Evolutionary conservation across 2,113 vertebrate genomes (phyloP), one percentile per base, ranked within the genome.

Genomic region (Macaca nemestrina): DNA sequence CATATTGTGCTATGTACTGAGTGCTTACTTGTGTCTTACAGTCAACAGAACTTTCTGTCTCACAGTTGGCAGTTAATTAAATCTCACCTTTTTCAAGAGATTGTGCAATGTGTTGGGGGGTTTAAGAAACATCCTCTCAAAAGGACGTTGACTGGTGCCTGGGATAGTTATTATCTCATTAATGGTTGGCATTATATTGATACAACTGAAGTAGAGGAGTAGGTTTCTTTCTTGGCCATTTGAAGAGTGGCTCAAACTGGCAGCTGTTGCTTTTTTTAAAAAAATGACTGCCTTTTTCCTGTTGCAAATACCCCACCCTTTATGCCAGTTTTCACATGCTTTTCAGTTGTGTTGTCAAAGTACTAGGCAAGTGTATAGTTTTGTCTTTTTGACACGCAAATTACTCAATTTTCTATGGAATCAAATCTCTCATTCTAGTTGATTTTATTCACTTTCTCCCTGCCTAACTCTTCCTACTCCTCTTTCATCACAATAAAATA

Each of bases 41-140:
- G 32, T 80, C 86, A 84, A 93, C 30, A 87, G 70, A 61, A n/a
- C 45, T 90, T 95, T 90, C 70, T 93, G 32, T 64, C 75, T 76
- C n/a, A 78, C 64, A 96, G 35, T 64, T 91, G 76, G 75, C 3
- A 88, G 57, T 55, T 96, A 94, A 91, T 57, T 79, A 88, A 87
- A 68, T 83, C 78, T 88, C 11, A 95, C 52, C 70, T 93, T 94
- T 96, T 91, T 61, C 32, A 95, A 79, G 93, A 52, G 38, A 5
- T 45, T 89, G 25, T 79, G 79, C 38, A 92, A 84, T 81, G n/a
- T 64, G 81, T 81, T 91, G 68, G 75, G 68, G 40, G n/a, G 85
- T 55, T 97, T 90, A 59, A 76, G 50, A 92, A 97, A 72, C 25
- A 76, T 11, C 22, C 23, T 90, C 40, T 93, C 52, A 61, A 89